phyloP scores from a whole-genome alignment of 2,888 invertebrate genomes.

The Xestia xanthographa region DNA sequence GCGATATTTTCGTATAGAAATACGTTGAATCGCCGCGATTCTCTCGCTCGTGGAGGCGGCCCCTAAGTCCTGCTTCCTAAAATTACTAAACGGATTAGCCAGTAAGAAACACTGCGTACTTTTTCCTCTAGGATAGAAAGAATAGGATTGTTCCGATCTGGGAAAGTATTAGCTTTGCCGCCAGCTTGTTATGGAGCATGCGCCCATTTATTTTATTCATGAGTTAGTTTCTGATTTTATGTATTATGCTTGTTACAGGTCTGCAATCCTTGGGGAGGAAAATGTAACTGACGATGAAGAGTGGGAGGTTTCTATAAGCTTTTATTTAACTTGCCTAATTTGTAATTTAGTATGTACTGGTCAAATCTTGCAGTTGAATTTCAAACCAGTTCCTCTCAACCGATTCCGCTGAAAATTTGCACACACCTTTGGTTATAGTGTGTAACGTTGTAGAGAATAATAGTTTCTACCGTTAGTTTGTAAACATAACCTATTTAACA shows the following conservation, averaged over 20 bases:
- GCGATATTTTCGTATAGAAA: too few relatives aligned
- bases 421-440: not conserved
- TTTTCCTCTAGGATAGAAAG: not conserved
- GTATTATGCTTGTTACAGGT: slow-evolving; percentile 22
- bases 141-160: slow-evolving; percentile 4
- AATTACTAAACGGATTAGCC: too few relatives aligned
- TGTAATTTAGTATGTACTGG: not conserved
- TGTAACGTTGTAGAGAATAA: too few relatives aligned
- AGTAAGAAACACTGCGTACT: too few relatives aligned
- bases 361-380: not conserved
- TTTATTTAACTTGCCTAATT: not conserved
- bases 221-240: slow-evolving; percentile 14
- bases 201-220: slow-evolving; percentile 28
- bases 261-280: slow-evolving; percentile 9
- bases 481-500: too few relatives aligned
- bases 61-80: not conserved
- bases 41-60: too few relatives aligned
- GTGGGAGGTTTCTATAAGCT: not conserved
- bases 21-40: too few relatives aligned
- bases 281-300: not conserved
- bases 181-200: slow-evolving; percentile 6
- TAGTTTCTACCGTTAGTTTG: too few relatives aligned
- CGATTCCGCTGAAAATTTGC: not conserved
- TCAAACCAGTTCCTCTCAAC: not conserved
- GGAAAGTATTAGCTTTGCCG: slow-evolving; percentile 13